Conservation (phyloP, 2,113 vertebrate genomes). For the Melanocharis versteri region DNA sequence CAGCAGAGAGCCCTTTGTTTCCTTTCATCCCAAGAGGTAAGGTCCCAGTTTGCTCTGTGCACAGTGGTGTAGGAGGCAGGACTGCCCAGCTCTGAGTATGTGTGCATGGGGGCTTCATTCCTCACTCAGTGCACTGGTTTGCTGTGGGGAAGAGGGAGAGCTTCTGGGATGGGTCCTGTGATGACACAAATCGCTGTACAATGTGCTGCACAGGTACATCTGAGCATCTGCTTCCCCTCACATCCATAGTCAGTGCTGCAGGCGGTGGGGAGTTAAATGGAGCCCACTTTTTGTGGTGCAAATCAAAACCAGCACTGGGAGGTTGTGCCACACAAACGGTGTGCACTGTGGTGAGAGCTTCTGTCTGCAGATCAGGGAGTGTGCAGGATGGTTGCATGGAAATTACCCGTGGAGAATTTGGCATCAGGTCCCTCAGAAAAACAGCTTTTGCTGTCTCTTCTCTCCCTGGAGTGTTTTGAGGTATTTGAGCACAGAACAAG, state of each 20-base stretch:
- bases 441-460: not conserved
- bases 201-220: not conserved
- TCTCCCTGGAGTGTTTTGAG: not conserved
- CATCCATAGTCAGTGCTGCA: not conserved
- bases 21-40: not conserved
- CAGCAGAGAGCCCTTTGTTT: not conserved
- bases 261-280: fast-evolving
- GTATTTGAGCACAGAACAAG: not conserved
- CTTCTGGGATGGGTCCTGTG: not conserved
- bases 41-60: not conserved
- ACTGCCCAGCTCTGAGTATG: not conserved
- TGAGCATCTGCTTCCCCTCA: not conserved
- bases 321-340: not conserved
- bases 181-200: not conserved
- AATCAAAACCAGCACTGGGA: not conserved
- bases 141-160: not conserved
- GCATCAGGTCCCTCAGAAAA: not conserved
- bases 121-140: fast-evolving
- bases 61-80: not conserved
- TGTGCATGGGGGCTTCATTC: not conserved
- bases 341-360: not conserved
- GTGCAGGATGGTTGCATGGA: not conserved
- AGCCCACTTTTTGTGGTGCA: not conserved
- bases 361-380: not conserved
- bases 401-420: not conserved